Percentiles rank a stretch among this genome's conserved stretches.
phyloP scores from a whole-genome alignment of 2,888 invertebrate species.

The Leuctra nigra region DNA sequence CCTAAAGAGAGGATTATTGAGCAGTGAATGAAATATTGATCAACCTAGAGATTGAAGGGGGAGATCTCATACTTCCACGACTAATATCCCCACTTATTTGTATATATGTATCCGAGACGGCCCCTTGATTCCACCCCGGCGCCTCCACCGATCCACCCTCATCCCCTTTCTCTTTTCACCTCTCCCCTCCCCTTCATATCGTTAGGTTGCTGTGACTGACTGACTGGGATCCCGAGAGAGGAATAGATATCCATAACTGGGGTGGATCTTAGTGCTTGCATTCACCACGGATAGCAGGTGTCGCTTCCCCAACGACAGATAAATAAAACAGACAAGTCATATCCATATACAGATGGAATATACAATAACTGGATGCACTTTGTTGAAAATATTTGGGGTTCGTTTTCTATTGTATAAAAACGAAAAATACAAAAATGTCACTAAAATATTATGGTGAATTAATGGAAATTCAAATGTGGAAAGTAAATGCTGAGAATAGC shows the following conservation, averaged over 20 bases:
- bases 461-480: no score
- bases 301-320: constrained; percentile 1
- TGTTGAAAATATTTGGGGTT: background rate
- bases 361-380: constrained; percentile 7
- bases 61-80: background rate
- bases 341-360: background rate
- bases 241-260: constrained; percentile 11
- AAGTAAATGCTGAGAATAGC: no score
- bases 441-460: no score
- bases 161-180: background rate
- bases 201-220: constrained; percentile 12
- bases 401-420: background rate
- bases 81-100: constrained; percentile 11
- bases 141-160: constrained; percentile 1
- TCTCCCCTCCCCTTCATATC: background rate
- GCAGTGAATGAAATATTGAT: constrained; percentile 5
- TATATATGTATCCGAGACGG: background rate
- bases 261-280: constrained; percentile 2
- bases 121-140: constrained; percentile 4
- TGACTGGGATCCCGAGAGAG: constrained; percentile 2
- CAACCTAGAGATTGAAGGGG: constrained; percentile 6
- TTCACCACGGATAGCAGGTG: constrained; percentile 9
- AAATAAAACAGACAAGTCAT: constrained; percentile 12
- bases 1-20: no score
- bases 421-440: no score